phyloP scores from a whole-genome alignment of 2,113 vertebrate species.

The Pithys albifrons region DNA sequence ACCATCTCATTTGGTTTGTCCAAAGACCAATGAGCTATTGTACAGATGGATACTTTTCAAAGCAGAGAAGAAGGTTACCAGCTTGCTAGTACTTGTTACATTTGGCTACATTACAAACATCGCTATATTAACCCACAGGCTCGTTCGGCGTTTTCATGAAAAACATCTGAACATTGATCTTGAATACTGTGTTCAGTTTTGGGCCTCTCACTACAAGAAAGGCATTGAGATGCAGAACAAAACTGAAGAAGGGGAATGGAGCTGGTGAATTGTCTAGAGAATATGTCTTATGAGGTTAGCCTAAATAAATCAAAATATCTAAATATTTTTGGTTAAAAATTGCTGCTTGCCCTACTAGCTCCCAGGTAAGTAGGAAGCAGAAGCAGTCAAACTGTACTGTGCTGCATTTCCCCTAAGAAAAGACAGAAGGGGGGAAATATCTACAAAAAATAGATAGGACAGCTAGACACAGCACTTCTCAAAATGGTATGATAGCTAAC shows the following conservation, averaged over 20 bases:
- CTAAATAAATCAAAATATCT: background rate
- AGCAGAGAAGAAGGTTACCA: background rate
- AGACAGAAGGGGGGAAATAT: background rate
- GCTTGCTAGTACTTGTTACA: rapidly evolving
- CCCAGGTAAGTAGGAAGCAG: background rate
- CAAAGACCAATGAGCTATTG: background rate
- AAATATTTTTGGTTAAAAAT: background rate
- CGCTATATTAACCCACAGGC: background rate
- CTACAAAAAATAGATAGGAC: background rate
- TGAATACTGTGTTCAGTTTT: background rate
- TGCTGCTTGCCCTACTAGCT: rapidly evolving
- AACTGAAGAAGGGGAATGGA: background rate
- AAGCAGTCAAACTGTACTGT: background rate
- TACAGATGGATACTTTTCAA: background rate
- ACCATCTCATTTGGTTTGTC: background rate
- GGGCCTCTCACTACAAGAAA: too few relatives aligned
- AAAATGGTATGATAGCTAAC: background rate
- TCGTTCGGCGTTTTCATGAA: background rate
- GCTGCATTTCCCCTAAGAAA: background rate
- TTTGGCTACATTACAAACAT: background rate
- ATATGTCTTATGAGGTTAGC: background rate
- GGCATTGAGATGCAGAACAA: rapidly evolving
- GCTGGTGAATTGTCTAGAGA: background rate
- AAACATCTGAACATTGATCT: background rate
- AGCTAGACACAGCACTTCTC: background rate